phyloP scores from a whole-genome alignment of 2,113 vertebrate species.

The Crocuta crocuta region DNA sequence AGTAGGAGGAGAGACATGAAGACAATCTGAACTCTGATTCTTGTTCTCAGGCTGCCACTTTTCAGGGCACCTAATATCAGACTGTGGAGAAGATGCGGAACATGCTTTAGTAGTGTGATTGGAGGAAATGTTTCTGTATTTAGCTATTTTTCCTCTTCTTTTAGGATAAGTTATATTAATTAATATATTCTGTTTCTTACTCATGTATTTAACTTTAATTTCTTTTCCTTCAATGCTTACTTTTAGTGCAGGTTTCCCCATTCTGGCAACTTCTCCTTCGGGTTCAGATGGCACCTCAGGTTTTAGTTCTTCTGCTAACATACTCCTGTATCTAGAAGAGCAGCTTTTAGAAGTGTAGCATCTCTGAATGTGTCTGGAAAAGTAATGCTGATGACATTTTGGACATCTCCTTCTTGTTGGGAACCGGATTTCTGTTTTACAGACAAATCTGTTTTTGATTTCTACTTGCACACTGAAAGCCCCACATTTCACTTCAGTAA shows the following conservation, averaged over 20 bases:
- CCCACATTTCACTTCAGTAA: slow-evolving; percentile 84
- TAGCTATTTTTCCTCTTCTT: slow-evolving; percentile 36
- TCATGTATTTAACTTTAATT: slow-evolving; percentile 78
- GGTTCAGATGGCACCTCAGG: background rate
- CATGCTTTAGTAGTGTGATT: slow-evolving; percentile 72
- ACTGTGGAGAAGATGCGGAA: slow-evolving; percentile 62
- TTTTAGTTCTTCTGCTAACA: slow-evolving; percentile 29
- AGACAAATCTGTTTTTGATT: slow-evolving; percentile 83
- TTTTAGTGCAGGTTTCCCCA: slow-evolving; percentile 78
- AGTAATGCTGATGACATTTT: slow-evolving; percentile 60
- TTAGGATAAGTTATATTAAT: slow-evolving; percentile 81
- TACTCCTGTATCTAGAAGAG: background rate
- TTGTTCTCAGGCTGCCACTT: slow-evolving; percentile 64
- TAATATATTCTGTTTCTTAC: slow-evolving; percentile 75
- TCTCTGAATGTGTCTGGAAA: slow-evolving; percentile 68
- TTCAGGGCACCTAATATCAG: slow-evolving; percentile 68
- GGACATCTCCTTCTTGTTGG: slow-evolving; percentile 76
- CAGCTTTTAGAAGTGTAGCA: slow-evolving; percentile 55
- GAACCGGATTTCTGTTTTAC: slow-evolving; percentile 77
- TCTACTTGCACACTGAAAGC: slow-evolving; percentile 87
- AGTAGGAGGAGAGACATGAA: slow-evolving; percentile 83
- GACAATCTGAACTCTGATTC: slow-evolving; percentile 63
- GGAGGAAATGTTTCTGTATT: slow-evolving; percentile 17
- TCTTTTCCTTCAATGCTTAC: slow-evolving; percentile 80
- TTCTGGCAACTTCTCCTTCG: slow-evolving; percentile 52